phyloP scores from a whole-genome alignment of 2,888 invertebrate species.

The Craniophora ligustri region DNA sequence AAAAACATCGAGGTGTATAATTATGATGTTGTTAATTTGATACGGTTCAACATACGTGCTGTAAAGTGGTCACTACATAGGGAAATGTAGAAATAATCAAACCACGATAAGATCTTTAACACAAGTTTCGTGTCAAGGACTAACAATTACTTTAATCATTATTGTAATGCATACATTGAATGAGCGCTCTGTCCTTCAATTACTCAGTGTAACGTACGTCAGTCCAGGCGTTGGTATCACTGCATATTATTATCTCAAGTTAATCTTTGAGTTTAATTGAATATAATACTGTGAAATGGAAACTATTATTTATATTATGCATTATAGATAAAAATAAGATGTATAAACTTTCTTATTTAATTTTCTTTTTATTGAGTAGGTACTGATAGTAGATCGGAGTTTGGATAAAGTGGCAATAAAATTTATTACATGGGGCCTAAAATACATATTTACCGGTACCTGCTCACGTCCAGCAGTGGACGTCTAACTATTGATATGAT shows the following conservation, averaged over 20 bases:
- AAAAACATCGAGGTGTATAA: too few species aligned
- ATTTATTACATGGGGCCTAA: too few species aligned
- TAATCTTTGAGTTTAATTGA: conserved; percentile 62
- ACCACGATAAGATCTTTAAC: background rate
- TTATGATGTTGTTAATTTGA: too few species aligned
- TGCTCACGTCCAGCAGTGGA: too few species aligned
- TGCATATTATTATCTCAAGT: conserved; percentile 60
- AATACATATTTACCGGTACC: too few species aligned
- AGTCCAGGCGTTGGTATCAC: conserved; percentile 50
- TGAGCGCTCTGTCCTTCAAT: conserved; percentile 4
- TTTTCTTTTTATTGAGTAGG: conserved; percentile 2
- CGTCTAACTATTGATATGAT: too few species aligned
- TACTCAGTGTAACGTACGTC: conserved; percentile 32
- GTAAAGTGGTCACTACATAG: background rate
- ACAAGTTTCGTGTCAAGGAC: conserved; percentile 5
- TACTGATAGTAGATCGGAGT: too few species aligned
- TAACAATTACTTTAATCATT: background rate
- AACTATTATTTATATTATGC: conserved; percentile 28
- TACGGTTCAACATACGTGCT: background rate
- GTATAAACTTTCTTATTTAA: conserved; percentile 18
- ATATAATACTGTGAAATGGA: conserved; percentile 56
- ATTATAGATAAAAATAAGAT: too few species aligned
- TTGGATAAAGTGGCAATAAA: too few species aligned
- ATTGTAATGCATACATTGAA: background rate
- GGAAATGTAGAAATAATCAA: background rate